Evolutionary conservation across 2,113 vertebrate species (phyloP).

Genomic region (Melospiza georgiana): DNA sequence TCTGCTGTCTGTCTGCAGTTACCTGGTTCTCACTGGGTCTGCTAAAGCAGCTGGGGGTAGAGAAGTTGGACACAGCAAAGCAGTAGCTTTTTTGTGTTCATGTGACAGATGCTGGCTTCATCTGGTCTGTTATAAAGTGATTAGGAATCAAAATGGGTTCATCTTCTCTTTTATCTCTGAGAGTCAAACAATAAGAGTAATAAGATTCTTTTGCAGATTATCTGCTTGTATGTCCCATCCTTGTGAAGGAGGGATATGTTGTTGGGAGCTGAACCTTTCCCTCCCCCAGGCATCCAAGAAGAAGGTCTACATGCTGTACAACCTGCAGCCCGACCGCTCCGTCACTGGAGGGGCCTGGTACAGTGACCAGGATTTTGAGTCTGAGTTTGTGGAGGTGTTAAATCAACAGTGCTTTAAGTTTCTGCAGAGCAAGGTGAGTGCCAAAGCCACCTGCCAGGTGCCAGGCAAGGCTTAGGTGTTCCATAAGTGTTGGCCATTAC

Average conservation of each 20-base stretch:
- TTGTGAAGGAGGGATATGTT: not conserved
- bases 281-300: conserved; percentile 92
- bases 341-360: conserved; percentile 98
- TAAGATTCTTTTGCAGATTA: not conserved
- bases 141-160: not conserved
- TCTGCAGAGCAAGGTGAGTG: conserved; percentile 90
- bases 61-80: not conserved
- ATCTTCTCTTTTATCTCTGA: not conserved
- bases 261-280: not conserved
- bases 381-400: conserved; percentile 97
- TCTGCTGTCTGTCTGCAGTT: not conserved
- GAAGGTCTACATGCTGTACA: conserved; percentile 98
- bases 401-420: conserved; percentile 99
- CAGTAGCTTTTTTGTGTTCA: not conserved
- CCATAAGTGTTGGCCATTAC: not conserved
- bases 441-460: not conserved
- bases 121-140: not conserved
- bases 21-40: not conserved
- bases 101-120: not conserved
- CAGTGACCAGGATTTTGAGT: conserved; percentile 99
- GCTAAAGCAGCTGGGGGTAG: not conserved
- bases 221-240: not conserved
- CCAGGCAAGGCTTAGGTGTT: not conserved
- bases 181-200: not conserved
- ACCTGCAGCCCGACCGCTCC: conserved; percentile 93